Evolutionary conservation across 2,113 vertebrate species (phyloP), one percentile per base, ranked within the genome.

Genomic region (Plecturocebus donacophilus): DNA sequence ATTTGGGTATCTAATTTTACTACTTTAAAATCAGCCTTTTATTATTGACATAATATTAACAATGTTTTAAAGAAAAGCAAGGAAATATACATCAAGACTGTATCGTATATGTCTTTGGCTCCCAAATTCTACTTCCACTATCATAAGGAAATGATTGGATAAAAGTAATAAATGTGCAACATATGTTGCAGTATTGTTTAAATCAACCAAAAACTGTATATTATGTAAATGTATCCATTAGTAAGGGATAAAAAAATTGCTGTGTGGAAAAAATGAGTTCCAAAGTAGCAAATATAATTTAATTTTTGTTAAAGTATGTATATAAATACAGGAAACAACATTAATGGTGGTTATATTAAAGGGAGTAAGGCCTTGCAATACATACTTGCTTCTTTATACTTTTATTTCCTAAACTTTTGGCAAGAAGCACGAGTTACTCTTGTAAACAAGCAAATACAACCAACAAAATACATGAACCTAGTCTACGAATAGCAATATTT

Each of bases 41-140:
- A 61, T 86, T 23, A 87, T 40, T 68, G 7, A 19, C 66, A 68
- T 68, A 30, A 68, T 47, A 49, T 79, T 47, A 79, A 49, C 6
- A 94, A 73, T 80, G 38, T 80, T 90, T 92, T 56, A 88, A 95
- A 82, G 45, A 75, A 95, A 93, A 96, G 73, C 40, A 94, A 97
- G 75, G 23, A 93, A 90, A 90, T 40, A 73, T n/a, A 87, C 19
- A 84, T 66, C 64, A 94, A 94, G 8, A 27, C 13, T 21, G 83
- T 73, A 88, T 73, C 85, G 38, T n/a, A 93, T 81, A 35, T 86
- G 84, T 16, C 21, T 95, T 56, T 88, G 88, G 42, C 11, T 97
- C 32, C 16, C 38, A 87, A 94, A 95, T 96, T 96, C 40, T 92
- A 87, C 58, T 97, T 95, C n/a, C 8, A 86, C 17, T 94, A 71